Conservation (phyloP, 2,113 vertebrate species). For the Synchiropus splendidus region DNA sequence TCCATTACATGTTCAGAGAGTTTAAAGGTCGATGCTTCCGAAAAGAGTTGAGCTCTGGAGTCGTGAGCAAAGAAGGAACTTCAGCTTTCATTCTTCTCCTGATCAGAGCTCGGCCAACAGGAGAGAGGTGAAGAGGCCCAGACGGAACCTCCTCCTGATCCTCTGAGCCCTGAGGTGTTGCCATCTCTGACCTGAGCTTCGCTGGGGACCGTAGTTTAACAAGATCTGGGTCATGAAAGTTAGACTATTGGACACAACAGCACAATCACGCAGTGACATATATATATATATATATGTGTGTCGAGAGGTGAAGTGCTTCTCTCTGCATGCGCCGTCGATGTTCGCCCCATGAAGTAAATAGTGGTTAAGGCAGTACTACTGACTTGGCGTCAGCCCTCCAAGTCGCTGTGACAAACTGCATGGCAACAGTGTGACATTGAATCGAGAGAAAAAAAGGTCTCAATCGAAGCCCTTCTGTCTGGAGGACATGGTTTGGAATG, state of each 20-base stretch:
- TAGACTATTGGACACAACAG: conserved; percentile 9
- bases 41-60: no score
- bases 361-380: conserved; percentile 53
- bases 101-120: neutral
- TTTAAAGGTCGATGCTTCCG: no score
- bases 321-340: conserved; percentile 16
- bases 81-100: no score
- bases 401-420: conserved; percentile 3
- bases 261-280: conserved; percentile 22
- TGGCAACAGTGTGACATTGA: neutral
- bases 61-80: no score
- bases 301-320: conserved; percentile 4
- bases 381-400: conserved; percentile 47
- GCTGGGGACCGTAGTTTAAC: neutral
- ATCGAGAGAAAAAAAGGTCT: conserved; percentile 20
- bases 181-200: no score
- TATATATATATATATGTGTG: conserved; percentile 19
- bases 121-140: neutral
- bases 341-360: conserved; percentile 15
- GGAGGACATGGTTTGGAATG: conserved; percentile 12
- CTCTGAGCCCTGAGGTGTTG: no score
- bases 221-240: neutral
- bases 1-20: no score
- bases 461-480: conserved; percentile 56
- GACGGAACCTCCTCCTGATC: neutral